These are phyloP conservation scores for Eupithecia pulchellata DNA, from an alignment of 2,888 invertebrate genomes.

Conservation along the genomic window DNA sequence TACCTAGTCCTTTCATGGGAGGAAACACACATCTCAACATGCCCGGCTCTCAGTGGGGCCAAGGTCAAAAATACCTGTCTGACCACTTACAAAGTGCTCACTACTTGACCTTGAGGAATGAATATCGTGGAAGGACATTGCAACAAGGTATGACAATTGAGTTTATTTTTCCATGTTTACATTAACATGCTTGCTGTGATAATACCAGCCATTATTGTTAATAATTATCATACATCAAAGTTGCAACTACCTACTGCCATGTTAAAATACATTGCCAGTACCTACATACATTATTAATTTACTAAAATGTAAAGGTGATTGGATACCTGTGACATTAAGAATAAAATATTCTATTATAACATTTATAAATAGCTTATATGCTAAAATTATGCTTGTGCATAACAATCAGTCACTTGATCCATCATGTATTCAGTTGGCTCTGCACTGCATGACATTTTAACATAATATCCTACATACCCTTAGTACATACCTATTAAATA, in stretches of 20 bases:
- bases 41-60: constrained; percentile 90
- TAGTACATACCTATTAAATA: neutral
- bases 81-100: constrained; percentile 88
- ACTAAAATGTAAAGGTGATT: neutral
- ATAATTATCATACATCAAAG: neutral
- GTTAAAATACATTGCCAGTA: neutral
- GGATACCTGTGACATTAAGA: neutral
- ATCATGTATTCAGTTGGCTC: neutral
- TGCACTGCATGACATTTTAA: neutral
- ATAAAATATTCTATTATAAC: neutral
- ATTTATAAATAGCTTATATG: neutral
- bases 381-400: neutral
- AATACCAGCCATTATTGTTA: neutral
- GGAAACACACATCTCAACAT: constrained; percentile 89
- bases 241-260: neutral
- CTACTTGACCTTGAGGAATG: constrained; percentile 84
- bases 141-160: constrained; percentile 66
- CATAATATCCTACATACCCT: neutral
- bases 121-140: constrained; percentile 64
- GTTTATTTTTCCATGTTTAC: constrained; percentile 11
- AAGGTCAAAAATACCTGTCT: constrained; percentile 88
- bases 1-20: constrained; percentile 88
- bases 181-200: neutral
- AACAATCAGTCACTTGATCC: neutral
- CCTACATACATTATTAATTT: neutral